These are phyloP conservation scores for Xiphophorus couchianus DNA, from an alignment of 2,113 vertebrate species.

Conservation along the genomic window DNA sequence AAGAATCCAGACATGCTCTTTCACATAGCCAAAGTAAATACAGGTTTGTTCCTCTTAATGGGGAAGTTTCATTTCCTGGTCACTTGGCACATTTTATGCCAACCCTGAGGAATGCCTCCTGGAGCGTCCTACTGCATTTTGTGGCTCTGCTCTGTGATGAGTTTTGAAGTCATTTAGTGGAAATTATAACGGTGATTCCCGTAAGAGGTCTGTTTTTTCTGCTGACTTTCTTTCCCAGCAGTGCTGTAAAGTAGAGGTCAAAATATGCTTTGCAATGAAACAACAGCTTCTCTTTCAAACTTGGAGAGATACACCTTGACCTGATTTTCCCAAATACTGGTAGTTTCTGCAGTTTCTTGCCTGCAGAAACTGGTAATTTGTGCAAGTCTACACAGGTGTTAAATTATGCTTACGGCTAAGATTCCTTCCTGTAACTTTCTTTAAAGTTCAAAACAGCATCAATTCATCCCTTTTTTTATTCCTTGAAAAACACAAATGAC, in stretches of 20 bases:
- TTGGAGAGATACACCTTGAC: background rate
- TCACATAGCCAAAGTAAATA: background rate
- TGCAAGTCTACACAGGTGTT: background rate
- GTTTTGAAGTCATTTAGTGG: background rate
- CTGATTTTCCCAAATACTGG: background rate
- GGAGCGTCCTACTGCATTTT: background rate
- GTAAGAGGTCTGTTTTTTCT: background rate
- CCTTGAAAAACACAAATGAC: background rate
- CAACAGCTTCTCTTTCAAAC: background rate
- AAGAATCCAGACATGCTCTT: constrained; percentile 57
- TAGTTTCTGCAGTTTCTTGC: background rate
- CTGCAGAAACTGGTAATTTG: too few species aligned
- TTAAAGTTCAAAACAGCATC: background rate
- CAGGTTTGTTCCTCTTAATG: constrained; percentile 29
- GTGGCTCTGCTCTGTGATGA: background rate
- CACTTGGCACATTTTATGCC: background rate
- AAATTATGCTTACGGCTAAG: background rate
- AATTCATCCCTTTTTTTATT: background rate
- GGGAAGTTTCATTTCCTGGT: constrained; percentile 42
- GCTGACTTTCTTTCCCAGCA: background rate
- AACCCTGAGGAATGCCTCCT: background rate
- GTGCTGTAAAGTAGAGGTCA: background rate
- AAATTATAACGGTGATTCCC: background rate
- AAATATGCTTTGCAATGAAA: accelerated
- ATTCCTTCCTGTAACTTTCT: background rate